These are phyloP conservation scores for Loris lydekkerianus DNA, from an alignment of 2,797 vertebrate genomes.

Conservation along the genomic window DNA sequence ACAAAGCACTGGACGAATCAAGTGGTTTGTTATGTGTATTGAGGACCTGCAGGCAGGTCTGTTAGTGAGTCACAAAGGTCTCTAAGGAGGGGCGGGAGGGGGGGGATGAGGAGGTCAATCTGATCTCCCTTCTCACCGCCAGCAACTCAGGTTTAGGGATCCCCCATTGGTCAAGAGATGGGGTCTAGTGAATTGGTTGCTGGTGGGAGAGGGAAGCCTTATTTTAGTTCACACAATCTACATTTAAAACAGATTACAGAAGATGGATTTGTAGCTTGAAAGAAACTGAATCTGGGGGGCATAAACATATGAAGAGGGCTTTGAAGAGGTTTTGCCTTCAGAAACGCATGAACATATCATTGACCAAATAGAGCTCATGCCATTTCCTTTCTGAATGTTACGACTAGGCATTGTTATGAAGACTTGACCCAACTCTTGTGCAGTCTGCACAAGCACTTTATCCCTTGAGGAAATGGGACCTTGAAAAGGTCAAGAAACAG, in stretches of 20 bases:
- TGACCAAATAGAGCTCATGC: neutral
- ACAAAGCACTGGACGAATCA: too few species aligned
- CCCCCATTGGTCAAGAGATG: too few species aligned
- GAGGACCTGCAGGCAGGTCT: too few species aligned
- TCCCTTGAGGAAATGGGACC: neutral
- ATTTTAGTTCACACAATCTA: too few species aligned
- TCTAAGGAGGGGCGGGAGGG: too few species aligned
- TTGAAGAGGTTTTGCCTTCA: neutral
- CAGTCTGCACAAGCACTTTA: neutral
- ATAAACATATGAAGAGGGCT: neutral
- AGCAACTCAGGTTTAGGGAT: too few species aligned
- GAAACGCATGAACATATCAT: neutral
- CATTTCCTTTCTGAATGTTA: neutral
- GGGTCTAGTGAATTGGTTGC: too few species aligned
- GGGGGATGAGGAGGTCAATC: too few species aligned
- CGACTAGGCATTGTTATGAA: neutral
- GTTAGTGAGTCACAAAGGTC: too few species aligned
- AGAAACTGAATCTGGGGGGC: neutral
- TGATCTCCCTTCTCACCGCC: too few species aligned
- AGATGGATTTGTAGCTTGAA: neutral
- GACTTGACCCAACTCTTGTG: neutral
- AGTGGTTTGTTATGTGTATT: too few species aligned
- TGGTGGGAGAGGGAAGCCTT: too few species aligned
- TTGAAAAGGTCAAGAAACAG: neutral
- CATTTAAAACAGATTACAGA: neutral